Evolutionary conservation across 2,113 vertebrate species (phyloP).

Genomic region (Corydoras sp.): DNA sequence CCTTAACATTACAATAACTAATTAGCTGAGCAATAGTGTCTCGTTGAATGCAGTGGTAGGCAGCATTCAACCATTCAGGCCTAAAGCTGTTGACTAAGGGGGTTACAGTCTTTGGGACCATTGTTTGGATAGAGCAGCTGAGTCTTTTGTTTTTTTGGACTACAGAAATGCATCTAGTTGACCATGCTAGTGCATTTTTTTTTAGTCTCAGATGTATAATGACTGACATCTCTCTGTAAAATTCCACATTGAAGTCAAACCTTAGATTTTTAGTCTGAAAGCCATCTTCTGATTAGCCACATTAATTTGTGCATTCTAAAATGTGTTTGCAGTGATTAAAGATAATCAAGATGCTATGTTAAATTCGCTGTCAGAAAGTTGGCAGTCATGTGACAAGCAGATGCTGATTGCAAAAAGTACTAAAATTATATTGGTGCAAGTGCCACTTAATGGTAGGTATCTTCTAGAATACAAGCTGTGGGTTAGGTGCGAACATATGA

Average conservation of each 20-base stretch:
- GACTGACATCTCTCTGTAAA: conserved; percentile 32
- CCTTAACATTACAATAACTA: neutral
- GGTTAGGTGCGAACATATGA: no score
- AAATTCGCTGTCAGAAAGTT: conserved; percentile 29
- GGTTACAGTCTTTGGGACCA: neutral
- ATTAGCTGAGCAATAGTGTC: neutral
- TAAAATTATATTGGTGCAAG: conserved; percentile 18
- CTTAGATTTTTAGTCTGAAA: conserved; percentile 11
- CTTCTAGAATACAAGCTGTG: neutral
- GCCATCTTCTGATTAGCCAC: conserved; percentile 21
- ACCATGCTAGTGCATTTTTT: neutral
- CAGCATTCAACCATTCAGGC: conserved; percentile 14
- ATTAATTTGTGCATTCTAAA: conserved; percentile 21
- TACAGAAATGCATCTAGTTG: neutral
- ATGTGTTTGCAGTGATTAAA: conserved; percentile 32
- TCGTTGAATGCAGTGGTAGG: neutral
- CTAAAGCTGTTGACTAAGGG: conserved; percentile 8
- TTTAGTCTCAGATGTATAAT: conserved; percentile 26
- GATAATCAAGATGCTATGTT: conserved; percentile 39
- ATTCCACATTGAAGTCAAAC: neutral
- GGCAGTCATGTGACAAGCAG: conserved; percentile 24
- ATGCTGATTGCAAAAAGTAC: conserved; percentile 35
- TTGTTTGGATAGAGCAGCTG: conserved; percentile 6
- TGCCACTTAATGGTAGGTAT: conserved; percentile 8
- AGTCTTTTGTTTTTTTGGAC: neutral